Evolutionary conservation across 1,140 invertebrate genomes (phyloP), one percentile per base, ranked within the genome.

Genomic region (Tetragnatha versicolor): DNA sequence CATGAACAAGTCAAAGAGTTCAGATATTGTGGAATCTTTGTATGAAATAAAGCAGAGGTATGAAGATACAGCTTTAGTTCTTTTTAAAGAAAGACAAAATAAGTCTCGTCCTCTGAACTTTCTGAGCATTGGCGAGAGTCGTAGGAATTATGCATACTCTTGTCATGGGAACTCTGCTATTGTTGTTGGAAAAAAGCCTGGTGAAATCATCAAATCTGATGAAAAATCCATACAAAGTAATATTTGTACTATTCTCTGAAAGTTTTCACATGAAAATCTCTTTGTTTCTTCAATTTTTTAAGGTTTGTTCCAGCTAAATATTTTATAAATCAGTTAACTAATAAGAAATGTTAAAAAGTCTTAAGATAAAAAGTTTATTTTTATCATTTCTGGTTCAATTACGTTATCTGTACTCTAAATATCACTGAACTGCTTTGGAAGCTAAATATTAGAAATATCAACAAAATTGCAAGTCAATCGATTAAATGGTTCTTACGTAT

Each of bases 131-230:
- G 87, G 87, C 17, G 82, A 76, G 5, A 87, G 85, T 79, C 83
- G 86, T 12, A 83, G 84, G 70, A 86, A 84, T 17, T 86, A 83
- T 60, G 84, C 85, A 22, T 88, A 88, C 68, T 86, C 84, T 42
- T 87, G 81, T 79, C 84, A 85, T 73, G 87, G 87, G 49, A 88
- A 88, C 77, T 83, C 87, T 17, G 84, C 87, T 7, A 85, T 88
- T 10, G 83, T 86, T 25, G 81, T 88, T 37, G 83, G 73, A 10
- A 83, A 83, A 42, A 53, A 68, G 58, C 77, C 66, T n/a, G 51
- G 78, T 25, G 70, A 82, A 17, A 65, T 82, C 9, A 81, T 76
- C 0, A 82, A 81, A 60, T 45, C 69, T 20, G 81, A 83, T 68
- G 79, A 85, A 29, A 86, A 83, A 81, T 77, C 84, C 4, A 31